These are phyloP conservation scores for Eurystomus glaucurus DNA, from an alignment of 2,797 vertebrate genomes.

Conservation along the genomic window DNA sequence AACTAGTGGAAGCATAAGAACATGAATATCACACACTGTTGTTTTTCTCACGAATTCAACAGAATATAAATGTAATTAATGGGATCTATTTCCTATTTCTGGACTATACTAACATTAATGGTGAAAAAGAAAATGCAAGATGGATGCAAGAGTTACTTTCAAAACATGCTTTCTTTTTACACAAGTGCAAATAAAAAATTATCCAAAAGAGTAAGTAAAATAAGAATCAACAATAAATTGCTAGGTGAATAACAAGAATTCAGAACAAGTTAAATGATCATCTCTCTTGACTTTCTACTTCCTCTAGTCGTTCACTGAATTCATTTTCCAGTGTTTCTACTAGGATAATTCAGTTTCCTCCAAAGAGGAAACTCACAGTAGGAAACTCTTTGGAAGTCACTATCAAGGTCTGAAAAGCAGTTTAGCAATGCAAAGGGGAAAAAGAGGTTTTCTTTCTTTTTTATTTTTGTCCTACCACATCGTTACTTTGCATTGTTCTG, in stretches of 20 bases:
- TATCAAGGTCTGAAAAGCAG: neutral
- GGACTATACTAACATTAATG: neutral
- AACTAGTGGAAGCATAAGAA: neutral
- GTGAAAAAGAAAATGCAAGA: neutral
- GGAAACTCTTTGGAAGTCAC: neutral
- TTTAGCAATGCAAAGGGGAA: neutral
- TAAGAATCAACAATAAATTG: neutral
- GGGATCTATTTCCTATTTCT: neutral
- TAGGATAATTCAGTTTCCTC: neutral
- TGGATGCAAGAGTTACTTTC: neutral
- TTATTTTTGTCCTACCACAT: neutral
- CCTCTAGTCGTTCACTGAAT: neutral
- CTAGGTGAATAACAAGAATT: neutral
- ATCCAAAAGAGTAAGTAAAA: neutral
- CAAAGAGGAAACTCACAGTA: neutral
- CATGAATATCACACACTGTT: neutral
- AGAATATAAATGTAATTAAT: neutral
- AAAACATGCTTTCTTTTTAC: neutral
- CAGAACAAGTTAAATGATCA: neutral
- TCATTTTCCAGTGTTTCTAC: neutral
- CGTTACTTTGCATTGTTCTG: neutral
- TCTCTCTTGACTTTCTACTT: neutral
- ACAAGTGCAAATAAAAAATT: neutral
- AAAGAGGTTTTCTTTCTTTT: neutral
- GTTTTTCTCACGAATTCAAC: neutral